phyloP scores from a whole-genome alignment of 1,140 invertebrate species.

The Aphidius ervi region DNA sequence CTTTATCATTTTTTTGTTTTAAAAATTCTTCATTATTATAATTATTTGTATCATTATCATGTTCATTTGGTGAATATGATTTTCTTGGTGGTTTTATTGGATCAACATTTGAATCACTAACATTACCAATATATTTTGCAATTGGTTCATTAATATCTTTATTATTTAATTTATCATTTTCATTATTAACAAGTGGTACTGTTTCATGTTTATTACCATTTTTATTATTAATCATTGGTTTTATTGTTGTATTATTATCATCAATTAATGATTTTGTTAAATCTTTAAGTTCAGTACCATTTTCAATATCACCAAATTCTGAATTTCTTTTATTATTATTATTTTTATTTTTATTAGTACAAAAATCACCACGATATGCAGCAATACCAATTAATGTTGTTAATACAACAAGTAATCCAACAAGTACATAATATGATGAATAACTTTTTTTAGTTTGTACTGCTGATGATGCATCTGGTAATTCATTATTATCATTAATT shows the following conservation, averaged over 20 bases:
- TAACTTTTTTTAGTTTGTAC: conserved; percentile 44
- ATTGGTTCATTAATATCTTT: conserved; percentile 14
- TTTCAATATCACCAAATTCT: conserved; percentile 33
- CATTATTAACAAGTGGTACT: conserved; percentile 37
- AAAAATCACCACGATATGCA: conserved; percentile 48
- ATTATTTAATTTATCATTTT: conserved; percentile 15
- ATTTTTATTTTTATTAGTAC: conserved; percentile 38
- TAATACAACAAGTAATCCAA: conserved; percentile 37
- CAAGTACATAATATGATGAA: conserved; percentile 47
- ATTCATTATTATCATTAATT: conserved; percentile 21
- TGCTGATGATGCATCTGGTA: conserved; percentile 32
- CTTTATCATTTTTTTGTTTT: background rate
- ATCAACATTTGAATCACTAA: conserved; percentile 25
- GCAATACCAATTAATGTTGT: conserved; percentile 42
- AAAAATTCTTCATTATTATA: conserved; percentile 11
- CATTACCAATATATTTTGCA: conserved; percentile 12
- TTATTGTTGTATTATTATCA: conserved; percentile 24
- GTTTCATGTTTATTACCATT: conserved; percentile 43
- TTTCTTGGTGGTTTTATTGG: conserved; percentile 44
- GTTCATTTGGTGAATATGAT: conserved; percentile 30
- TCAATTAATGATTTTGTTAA: conserved; percentile 46
- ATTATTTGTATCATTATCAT: conserved; percentile 29
- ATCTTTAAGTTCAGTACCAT: conserved; percentile 48
- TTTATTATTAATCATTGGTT: conserved; percentile 36
- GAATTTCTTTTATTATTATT: conserved; percentile 29